Evolutionary conservation across 2,113 vertebrate genomes (phyloP), one percentile per base, ranked within the genome.

Genomic region (Trichomycterus rosablanca): DNA sequence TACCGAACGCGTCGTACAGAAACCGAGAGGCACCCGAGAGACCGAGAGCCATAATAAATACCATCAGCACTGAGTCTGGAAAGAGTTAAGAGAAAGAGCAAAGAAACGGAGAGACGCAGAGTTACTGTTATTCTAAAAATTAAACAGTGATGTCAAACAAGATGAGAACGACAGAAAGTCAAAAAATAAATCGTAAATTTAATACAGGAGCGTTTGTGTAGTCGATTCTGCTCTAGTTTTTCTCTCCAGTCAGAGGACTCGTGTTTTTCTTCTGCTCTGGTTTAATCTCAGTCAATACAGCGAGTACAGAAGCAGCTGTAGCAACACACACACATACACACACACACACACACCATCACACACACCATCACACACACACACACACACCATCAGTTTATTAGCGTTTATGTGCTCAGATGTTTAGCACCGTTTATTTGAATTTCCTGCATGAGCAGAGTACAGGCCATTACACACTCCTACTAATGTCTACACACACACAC

Each of bases 361-460:
- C 37, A 37, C 32, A 44, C 34, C 28, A 18, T 6, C 23, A 22
- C 50, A 63, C 46, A 57, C 20, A 28, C 30, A 57, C 68, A 67
- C 18, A 32, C 42, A 60, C 60, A 30, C 50, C 44, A 78, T 75
- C 74, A 8, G 63, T 79, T 77, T 68, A 69, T 59, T 42, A 23
- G 66, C 64, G 45, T 66, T 59, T 73, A 79, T 66, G 48, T 71
- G 71, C 61, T 66, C 44, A 44, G 59, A 59, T 76, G 40, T 76
- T 77, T 74, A 76, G 42, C 60, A 48, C 69, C 75, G 71, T 78
- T 83, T 78, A 79, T 80, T 77, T 85, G 39, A 81, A 58, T 73
- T 77, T 76, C 30, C 35, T 72, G 30, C 61, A 63, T 62, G 62
- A 70, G 69, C 34, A 57, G 60, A 73, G 66, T 44, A 58, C 28